Percentiles rank a stretch among this genome's conserved stretches.
Evolutionary conservation across 2,113 vertebrate genomes (phyloP).

Genomic region (Anhinga rufa): DNA sequence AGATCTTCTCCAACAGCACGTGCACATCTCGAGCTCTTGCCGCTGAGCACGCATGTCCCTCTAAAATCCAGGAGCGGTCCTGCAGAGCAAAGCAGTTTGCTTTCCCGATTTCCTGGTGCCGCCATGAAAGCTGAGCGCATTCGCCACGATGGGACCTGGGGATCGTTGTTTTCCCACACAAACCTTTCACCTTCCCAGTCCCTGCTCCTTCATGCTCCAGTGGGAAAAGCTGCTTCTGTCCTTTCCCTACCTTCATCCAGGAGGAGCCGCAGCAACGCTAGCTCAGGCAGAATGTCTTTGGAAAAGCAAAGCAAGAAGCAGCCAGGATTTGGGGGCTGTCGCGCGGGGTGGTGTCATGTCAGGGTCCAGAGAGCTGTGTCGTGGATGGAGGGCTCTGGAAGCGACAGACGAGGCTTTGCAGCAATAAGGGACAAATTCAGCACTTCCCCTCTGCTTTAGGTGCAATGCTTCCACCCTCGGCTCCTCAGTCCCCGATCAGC

Average conservation of each 20-base stretch:
- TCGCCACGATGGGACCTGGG: neutral
- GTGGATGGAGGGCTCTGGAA: neutral
- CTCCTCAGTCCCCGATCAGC: neutral
- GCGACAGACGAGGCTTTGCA: neutral
- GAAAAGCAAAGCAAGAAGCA: neutral
- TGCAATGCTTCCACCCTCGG: neutral
- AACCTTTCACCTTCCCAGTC: neutral
- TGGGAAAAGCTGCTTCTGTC: neutral
- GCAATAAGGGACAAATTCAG: neutral
- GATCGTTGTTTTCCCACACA: neutral
- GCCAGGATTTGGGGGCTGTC: neutral
- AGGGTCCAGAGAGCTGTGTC: neutral
- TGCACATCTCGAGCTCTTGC: neutral
- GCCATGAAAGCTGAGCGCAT: neutral
- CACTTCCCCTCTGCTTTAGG: neutral
- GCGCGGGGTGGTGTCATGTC: fast-evolving
- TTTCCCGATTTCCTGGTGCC: fast-evolving
- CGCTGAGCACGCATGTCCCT: fast-evolving
- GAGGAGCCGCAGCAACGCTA: neutral
- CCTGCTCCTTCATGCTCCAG: slow-evolving; percentile 13
- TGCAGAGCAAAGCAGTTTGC: neutral
- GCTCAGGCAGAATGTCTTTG: neutral
- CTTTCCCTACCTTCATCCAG: slow-evolving; percentile 36
- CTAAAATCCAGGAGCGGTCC: neutral
- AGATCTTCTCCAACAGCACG: neutral